Evolutionary conservation across 2,797 vertebrate genomes (phyloP), one percentile per base, ranked within the genome.

Genomic region (Nyctibius grandis): DNA sequence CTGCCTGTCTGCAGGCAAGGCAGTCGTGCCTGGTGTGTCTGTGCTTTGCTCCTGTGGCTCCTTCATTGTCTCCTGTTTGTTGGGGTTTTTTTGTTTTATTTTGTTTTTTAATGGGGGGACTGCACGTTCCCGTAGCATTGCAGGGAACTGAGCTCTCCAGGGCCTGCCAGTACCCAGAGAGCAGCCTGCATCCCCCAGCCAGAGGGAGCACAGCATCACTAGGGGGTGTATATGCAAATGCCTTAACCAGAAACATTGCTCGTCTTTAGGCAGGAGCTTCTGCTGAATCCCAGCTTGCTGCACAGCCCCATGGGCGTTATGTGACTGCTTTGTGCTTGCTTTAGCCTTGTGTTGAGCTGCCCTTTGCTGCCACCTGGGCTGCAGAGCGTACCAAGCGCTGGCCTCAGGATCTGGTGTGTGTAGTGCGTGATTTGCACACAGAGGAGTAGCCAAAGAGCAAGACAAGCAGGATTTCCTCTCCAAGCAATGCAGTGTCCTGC

Each of bases 361-460:
- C 64, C 92, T 96, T 91, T 91, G 92, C 95, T 96, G 95, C 89
- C 93, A 81, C 44, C 85, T 92, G 92, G 92, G 64, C 59, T 95
- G 79, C 68, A 77, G 47, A 40, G 21, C 6, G 20, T 45, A 20
- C 33, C 28, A 64, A 44, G 57, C 50, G 54, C 78, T 74, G 47
- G 76, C 54, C 70, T 76, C 5, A 6, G 68, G 48, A 50, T 48
- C 42, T 7, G 0, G 8, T 33, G 18, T 28, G 22, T 60, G 34
- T 20, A 48, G 34, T 31, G 7, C 1, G 1, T 50, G 73, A 15
- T 68, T 72, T 80, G n/a, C 59, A 72, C 57, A 18, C 40, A 51
- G 16, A 57, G 80, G 51, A 93, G 59, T 6, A 78, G 67, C 47
- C 67, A 56, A 12, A 21, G 72, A 82, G 48, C 60, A 40, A 42